These are phyloP conservation scores for Atrina japonica DNA, from an alignment of 2,888 invertebrate genomes.

Conservation along the genomic window DNA sequence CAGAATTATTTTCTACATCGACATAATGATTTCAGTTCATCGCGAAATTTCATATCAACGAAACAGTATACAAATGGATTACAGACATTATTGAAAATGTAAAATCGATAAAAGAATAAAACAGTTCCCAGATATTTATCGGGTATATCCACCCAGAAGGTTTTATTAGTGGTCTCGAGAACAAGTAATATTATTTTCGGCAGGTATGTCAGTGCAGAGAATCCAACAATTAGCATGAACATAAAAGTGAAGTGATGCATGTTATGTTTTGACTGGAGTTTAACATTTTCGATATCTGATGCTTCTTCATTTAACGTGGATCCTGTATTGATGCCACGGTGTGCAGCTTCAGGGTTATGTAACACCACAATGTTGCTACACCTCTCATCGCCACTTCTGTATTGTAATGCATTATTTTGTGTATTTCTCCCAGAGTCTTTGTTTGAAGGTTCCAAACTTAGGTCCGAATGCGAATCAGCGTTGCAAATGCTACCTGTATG, in stretches of 20 bases:
- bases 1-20: too few relatives aligned
- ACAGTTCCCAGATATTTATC: conserved; percentile 15
- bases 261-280: too few relatives aligned
- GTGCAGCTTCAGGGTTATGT: not conserved
- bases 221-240: conserved; percentile 23
- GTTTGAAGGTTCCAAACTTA: too few relatives aligned
- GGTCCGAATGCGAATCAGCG: too few relatives aligned
- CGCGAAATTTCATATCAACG: conserved; percentile 15
- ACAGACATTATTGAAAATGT: conserved; percentile 24
- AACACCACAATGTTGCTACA: not conserved
- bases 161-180: conserved; percentile 10
- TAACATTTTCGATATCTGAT: too few relatives aligned
- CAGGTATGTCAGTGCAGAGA: conserved; percentile 15
- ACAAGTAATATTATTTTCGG: conserved; percentile 21
- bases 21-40: conserved; percentile 16
- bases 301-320: too few relatives aligned
- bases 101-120: conserved; percentile 18
- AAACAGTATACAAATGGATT: conserved; percentile 25
- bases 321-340: too few relatives aligned
- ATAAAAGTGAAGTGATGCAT: conserved; percentile 20
- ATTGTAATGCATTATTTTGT: too few relatives aligned
- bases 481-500: too few relatives aligned
- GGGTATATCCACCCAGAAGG: conserved; percentile 24
- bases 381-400: too few relatives aligned
- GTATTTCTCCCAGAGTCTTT: too few relatives aligned